Percentiles rank a stretch among this genome's conserved stretches.
phyloP scores from a whole-genome alignment of 2,888 invertebrate species.

The Zonitis immaculata region DNA sequence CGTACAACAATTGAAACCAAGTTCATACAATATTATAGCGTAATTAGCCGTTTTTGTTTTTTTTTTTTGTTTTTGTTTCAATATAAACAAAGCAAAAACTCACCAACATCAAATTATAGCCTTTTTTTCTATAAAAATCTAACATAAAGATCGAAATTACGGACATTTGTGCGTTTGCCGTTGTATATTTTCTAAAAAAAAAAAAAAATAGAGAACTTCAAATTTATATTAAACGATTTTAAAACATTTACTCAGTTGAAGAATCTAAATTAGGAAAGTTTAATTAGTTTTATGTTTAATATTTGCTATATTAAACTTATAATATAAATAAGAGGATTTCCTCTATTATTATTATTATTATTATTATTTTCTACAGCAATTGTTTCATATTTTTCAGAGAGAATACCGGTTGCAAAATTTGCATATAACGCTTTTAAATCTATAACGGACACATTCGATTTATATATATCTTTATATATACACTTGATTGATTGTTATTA shows the following conservation, averaged over 20 bases:
- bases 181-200: too few species aligned
- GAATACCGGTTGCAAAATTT: too few species aligned
- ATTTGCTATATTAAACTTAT: background rate
- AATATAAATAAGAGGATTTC: background rate
- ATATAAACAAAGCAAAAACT: background rate
- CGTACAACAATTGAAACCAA: background rate
- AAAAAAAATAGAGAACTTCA: background rate
- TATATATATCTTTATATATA: background rate
- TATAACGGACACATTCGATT: background rate
- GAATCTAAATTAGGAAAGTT: background rate
- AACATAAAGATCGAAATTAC: background rate
- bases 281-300: background rate
- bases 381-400: background rate
- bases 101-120: background rate
- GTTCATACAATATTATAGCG: background rate
- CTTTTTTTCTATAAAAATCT: background rate
- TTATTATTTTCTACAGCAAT: background rate
- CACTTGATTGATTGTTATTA: too few species aligned
- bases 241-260: background rate
- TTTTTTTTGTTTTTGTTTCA: too few species aligned
- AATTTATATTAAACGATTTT: background rate
- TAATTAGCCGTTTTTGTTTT: too few species aligned
- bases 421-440: background rate
- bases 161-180: background rate
- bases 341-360: background rate